phyloP scores from a whole-genome alignment of 2,797 vertebrate species.

The Catamblyrhynchus diadema region DNA sequence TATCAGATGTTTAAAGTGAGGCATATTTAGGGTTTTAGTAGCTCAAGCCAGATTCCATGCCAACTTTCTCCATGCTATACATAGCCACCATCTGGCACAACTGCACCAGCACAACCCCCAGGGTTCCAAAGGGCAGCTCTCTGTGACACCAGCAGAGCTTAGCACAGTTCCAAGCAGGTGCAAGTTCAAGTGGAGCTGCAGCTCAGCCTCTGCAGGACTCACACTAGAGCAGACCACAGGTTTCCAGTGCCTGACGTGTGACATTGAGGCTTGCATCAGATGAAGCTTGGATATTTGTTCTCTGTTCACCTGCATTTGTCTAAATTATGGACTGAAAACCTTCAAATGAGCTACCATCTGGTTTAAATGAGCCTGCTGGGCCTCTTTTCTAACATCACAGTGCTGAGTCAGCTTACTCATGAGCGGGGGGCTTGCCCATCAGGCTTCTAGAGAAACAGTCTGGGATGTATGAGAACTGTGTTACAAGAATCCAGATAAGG shows the following conservation, averaged over 20 bases:
- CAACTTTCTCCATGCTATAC: constrained; percentile 20
- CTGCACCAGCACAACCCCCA: background rate
- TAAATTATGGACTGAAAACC: background rate
- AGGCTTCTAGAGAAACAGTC: background rate
- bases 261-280: background rate
- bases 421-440: background rate
- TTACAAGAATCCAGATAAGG: background rate
- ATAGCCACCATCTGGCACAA: constrained; percentile 40
- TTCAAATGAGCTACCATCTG: background rate
- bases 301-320: background rate
- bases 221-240: background rate
- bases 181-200: background rate
- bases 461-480: background rate
- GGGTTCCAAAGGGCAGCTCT: background rate
- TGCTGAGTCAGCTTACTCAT: background rate
- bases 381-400: background rate
- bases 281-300: background rate
- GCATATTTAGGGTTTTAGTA: constrained; percentile 26
- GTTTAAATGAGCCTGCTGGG: background rate
- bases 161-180: background rate
- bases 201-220: background rate
- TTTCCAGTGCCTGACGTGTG: background rate
- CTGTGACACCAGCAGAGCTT: background rate
- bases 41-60: background rate
- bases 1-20: constrained; percentile 38